Base-by-base conservation (phyloP, 1,140 invertebrate genomes). In the Apis florea region DNA sequence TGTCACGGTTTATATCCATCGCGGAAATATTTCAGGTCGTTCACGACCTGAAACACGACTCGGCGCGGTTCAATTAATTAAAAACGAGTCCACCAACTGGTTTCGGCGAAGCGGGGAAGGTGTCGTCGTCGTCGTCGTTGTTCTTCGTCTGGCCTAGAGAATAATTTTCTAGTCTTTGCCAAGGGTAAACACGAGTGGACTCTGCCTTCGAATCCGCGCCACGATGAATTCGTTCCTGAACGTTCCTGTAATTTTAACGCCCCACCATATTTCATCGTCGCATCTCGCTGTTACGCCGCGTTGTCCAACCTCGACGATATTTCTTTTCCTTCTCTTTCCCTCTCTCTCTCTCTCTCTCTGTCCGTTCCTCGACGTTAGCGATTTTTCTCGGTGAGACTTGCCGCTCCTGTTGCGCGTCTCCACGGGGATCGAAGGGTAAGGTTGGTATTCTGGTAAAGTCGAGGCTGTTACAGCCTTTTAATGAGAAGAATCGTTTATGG, bases 141-240 rank as follows among this genome's bases (percentile, higher is more conserved):
- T n/a, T 11, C 40, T 66, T 58, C 26, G 24, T 71, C 59, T 12
- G 59, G 72, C 70, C n/a, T 40, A 6, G 51, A 26, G 71, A 73
- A 84, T 83, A 85, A 85, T 82, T 85, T 69, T 69, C 79, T 54
- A 63, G 69, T 79, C 70, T 74, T 31, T 31, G 31, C 31, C n/a
- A n/a, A 75, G 75, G 80, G 80, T 58, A 79, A 82, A 59, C 74
- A 74, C 58, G n/a, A 72, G 24, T 31, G 61, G 21, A 21, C 17
- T 31, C 21, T 8, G 53, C 31, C n/a, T 6, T 13, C 31, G 19
- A 40, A 10, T 15, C 66, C 40, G 51, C 31, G 40, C 53, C n/a
- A n/a, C 21, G 69, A 73, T 79, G 58, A 56, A 79, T 79, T 72
- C 51, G 69, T 79, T 54, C 31, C 77, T 72, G 69, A 72, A 72